Evolutionary conservation across 2,888 invertebrate species (phyloP).

Genomic region (Gonocerus acuteangulatus): DNA sequence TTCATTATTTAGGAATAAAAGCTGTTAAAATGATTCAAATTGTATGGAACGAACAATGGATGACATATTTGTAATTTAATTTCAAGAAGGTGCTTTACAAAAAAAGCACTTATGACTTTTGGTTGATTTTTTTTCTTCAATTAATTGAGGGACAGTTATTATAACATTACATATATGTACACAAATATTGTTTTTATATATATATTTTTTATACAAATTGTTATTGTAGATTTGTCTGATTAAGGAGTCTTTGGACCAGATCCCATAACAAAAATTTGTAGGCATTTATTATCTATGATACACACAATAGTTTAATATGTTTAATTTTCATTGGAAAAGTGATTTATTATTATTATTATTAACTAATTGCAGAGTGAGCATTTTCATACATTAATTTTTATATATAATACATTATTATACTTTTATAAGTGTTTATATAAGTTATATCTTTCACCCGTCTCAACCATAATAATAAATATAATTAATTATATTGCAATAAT

Average conservation of each 20-base stretch:
- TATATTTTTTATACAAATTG: conserved; percentile 27
- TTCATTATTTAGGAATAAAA: conserved; percentile 25
- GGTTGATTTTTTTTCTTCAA: conserved; percentile 15
- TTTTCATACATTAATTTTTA: conserved; percentile 35
- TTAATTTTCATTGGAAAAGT: conserved; percentile 33
- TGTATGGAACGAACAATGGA: conserved; percentile 22
- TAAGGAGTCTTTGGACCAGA: conserved; percentile 31
- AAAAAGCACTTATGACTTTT: conserved; percentile 24
- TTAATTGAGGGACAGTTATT: conserved; percentile 33
- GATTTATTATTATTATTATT: conserved; percentile 36
- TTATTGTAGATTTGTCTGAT: conserved; percentile 27
- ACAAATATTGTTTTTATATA: conserved; percentile 30
- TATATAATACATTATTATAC: conserved; percentile 35
- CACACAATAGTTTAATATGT: conserved; percentile 31
- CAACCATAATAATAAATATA: conserved; percentile 34
- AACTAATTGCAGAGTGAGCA: conserved; percentile 36
- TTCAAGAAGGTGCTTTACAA: conserved; percentile 13
- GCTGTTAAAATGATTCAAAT: conserved; percentile 24
- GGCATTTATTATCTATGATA: conserved; percentile 34
- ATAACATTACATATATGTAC: conserved; percentile 35
- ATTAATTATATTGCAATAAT: conserved; percentile 30
- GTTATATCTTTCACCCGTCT: conserved; percentile 36
- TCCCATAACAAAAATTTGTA: conserved; percentile 28
- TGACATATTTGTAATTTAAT: conserved; percentile 5
- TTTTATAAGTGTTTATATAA: conserved; percentile 35